Evolutionary conservation across 1,140 invertebrate species (phyloP).

Genomic region (Stegodyphus dumicola): DNA sequence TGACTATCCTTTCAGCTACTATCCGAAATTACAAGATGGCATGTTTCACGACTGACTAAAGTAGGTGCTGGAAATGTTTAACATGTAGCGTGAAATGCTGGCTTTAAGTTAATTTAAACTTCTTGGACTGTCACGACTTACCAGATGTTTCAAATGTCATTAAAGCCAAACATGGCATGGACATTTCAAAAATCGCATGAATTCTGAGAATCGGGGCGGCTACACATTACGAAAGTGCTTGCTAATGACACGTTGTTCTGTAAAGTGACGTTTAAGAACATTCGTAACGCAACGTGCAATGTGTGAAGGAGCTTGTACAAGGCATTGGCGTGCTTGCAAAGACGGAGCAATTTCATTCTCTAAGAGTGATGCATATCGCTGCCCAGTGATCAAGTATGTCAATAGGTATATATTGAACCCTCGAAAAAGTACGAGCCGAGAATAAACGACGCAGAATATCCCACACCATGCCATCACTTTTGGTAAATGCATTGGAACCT

Average conservation of each 20-base stretch:
- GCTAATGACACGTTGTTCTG: not conserved
- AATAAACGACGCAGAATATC: not conserved
- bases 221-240: not conserved
- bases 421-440: not conserved
- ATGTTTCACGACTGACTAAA: not conserved
- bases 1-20: not conserved
- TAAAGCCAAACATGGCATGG: not conserved
- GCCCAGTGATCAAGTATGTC: not conserved
- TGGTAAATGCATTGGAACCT: not conserved
- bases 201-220: not conserved
- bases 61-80: not conserved
- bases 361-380: not conserved
- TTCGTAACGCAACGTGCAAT: not conserved
- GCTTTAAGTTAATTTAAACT: not conserved
- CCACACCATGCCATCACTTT: not conserved
- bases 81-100: not conserved
- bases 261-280: not conserved
- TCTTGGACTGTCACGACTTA: not conserved
- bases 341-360: not conserved
- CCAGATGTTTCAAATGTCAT: not conserved
- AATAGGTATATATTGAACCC: not conserved
- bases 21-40: not conserved
- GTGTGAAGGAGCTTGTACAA: not conserved
- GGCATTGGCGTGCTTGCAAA: not conserved
- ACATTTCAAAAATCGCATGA: not conserved